These are phyloP conservation scores for Phoeniculus purpureus DNA, from an alignment of 2,797 vertebrate genomes.

Conservation along the genomic window DNA sequence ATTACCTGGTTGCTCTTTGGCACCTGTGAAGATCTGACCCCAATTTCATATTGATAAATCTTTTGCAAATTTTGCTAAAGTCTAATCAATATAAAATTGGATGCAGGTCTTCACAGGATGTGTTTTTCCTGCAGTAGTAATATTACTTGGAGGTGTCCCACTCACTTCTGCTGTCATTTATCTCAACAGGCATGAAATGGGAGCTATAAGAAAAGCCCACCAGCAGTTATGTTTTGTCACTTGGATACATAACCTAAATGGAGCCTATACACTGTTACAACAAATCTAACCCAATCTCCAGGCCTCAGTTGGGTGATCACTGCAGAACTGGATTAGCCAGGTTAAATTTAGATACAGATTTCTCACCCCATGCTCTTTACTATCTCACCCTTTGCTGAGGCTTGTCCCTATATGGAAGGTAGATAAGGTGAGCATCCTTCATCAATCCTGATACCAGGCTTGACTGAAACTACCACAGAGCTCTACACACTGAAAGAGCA, in stretches of 20 bases:
- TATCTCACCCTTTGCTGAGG: background rate
- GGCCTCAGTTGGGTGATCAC: background rate
- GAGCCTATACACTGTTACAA: background rate
- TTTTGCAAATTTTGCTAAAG: background rate
- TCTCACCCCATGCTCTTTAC: background rate
- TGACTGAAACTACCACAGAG: background rate
- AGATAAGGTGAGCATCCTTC: fast-evolving
- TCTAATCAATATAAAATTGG: background rate
- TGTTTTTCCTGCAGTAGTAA: background rate
- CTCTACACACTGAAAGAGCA: background rate
- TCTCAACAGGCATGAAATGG: background rate
- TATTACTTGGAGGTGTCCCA: background rate
- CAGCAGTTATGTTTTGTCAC: background rate
- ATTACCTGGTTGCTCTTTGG: background rate
- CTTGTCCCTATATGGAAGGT: background rate
- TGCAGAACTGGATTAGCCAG: background rate
- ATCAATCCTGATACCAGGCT: background rate
- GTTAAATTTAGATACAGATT: background rate
- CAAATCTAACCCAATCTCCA: background rate
- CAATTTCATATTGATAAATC: background rate
- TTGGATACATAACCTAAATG: background rate
- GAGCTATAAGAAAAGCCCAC: background rate
- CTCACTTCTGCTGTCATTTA: background rate
- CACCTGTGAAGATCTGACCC: background rate
- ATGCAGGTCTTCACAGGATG: background rate